phyloP scores from a whole-genome alignment of 2,888 invertebrate species.

The Apocheima hispidaria region DNA sequence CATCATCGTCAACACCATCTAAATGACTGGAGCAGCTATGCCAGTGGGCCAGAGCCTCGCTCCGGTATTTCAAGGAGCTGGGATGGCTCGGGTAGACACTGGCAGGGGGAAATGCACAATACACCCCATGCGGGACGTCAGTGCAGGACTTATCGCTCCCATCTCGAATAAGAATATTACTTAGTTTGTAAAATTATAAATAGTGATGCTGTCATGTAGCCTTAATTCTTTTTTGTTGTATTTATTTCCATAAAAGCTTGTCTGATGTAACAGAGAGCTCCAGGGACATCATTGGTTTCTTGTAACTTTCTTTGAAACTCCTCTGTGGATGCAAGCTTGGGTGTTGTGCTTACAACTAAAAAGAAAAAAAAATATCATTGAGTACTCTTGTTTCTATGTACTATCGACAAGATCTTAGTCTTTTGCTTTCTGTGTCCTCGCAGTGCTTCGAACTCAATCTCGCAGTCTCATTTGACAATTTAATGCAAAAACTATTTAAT shows the following conservation, averaged over 20 bases:
- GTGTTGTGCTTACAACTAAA: constrained; percentile 71
- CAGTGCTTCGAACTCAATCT: too few relatives aligned
- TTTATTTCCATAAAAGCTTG: constrained; percentile 60
- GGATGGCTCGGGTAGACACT: too few relatives aligned
- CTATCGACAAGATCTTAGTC: neutral
- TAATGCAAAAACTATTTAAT: neutral
- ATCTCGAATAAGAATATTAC: too few relatives aligned
- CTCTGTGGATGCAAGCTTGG: constrained; percentile 62
- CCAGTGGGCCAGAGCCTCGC: too few relatives aligned
- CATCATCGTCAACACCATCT: too few relatives aligned
- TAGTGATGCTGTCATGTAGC: neutral
- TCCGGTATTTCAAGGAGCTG: too few relatives aligned
- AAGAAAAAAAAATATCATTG: neutral
- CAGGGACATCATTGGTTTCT: constrained; percentile 74
- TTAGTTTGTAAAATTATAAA: neutral
- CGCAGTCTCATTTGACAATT: neutral
- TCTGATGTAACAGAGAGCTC: constrained; percentile 68
- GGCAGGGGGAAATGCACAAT: too few relatives aligned
- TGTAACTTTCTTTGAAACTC: constrained; percentile 65
- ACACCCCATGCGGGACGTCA: too few relatives aligned
- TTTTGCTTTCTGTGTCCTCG: too few relatives aligned
- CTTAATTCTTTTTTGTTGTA: constrained; percentile 47
- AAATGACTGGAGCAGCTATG: too few relatives aligned
- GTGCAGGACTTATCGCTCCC: too few relatives aligned
- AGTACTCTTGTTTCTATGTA: neutral